Percentiles rank a stretch among this genome's conserved stretches.
Evolutionary conservation across 2,113 vertebrate species (phyloP).

Genomic region (Rafetus swinhoei): DNA sequence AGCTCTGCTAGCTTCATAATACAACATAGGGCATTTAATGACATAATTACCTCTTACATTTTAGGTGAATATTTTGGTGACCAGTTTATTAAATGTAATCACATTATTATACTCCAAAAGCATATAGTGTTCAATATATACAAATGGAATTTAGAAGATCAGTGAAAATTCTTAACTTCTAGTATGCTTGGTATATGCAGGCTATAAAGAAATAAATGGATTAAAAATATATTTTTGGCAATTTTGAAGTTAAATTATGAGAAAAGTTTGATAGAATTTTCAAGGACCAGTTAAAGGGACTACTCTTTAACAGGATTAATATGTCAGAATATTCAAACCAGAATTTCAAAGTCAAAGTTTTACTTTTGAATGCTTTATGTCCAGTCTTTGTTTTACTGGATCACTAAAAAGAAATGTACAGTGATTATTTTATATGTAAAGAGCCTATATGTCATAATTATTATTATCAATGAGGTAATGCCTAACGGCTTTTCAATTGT

Average conservation of each 20-base stretch:
- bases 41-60: neutral
- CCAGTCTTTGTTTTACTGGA: neutral
- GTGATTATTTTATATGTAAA: neutral
- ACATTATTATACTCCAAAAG: neutral
- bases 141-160: neutral
- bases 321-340: neutral
- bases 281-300: neutral
- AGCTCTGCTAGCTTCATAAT: neutral
- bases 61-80: neutral
- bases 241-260: neutral
- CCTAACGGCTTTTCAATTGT: neutral
- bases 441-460: neutral
- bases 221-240: neutral
- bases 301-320: neutral
- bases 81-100: fast-evolving
- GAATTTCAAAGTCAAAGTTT: neutral
- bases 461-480: neutral
- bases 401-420: neutral
- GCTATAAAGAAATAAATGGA: neutral
- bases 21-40: neutral
- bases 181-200: neutral
- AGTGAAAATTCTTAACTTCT: neutral
- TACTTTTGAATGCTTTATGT: neutral
- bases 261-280: neutral
- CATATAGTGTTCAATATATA: neutral